phyloP scores from a whole-genome alignment of 2,113 vertebrate genomes.

The Corythornis madagascariensis region DNA sequence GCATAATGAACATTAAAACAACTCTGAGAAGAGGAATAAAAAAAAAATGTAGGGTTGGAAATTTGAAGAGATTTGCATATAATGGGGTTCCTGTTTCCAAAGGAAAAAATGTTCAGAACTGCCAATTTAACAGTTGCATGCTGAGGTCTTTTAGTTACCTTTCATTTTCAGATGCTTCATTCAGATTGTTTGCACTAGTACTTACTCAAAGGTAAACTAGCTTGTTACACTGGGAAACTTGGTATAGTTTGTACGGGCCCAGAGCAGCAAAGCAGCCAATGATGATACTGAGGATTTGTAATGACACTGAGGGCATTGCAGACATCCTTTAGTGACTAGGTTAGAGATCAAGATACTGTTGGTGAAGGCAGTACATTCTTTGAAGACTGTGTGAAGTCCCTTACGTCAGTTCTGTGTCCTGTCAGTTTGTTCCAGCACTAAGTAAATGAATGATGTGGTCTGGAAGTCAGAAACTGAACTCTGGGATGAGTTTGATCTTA shows the following conservation, averaged over 20 bases:
- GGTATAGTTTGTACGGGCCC: not conserved
- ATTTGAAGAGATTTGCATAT: not conserved
- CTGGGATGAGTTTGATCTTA: not conserved
- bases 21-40: not conserved
- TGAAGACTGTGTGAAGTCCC: not conserved
- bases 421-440: constrained; percentile 13
- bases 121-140: not conserved
- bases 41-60: not conserved
- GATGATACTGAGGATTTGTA: not conserved
- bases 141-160: not conserved
- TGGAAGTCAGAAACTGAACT: not conserved
- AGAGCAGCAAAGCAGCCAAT: not conserved
- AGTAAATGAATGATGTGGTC: not conserved
- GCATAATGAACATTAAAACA: not conserved
- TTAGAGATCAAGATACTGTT: constrained; percentile 23
- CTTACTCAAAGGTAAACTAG: not conserved
- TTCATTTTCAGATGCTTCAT: not conserved
- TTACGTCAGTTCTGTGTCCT: constrained; percentile 24
- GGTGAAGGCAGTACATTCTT: constrained; percentile 26
- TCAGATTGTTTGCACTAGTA: not conserved
- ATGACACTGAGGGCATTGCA: not conserved
- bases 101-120: not conserved
- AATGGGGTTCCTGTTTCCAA: not conserved
- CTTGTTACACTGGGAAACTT: not conserved
- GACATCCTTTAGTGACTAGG: not conserved